These are phyloP conservation scores for Geopemphigus sp. DNA, from an alignment of 1,140 invertebrate genomes.

Conservation along the genomic window DNA sequence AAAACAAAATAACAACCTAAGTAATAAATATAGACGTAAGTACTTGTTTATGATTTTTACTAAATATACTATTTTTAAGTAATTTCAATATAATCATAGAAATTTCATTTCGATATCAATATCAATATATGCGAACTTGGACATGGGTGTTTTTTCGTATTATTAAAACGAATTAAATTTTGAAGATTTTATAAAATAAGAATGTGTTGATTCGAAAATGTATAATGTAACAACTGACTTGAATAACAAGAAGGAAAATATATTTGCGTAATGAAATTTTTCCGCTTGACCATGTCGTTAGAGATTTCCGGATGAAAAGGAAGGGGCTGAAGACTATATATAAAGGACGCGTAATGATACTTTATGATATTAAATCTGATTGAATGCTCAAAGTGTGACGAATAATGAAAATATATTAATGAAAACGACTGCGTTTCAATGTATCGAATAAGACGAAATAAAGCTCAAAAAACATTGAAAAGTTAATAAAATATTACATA, in stretches of 20 bases:
- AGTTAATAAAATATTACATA: background rate
- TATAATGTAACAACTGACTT: background rate
- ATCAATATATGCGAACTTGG: no score
- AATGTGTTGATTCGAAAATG: background rate
- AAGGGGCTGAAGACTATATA: background rate
- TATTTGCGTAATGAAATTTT: constrained; percentile 29
- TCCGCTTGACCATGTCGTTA: constrained; percentile 29
- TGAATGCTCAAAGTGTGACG: constrained; percentile 14
- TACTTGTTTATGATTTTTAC: no score
- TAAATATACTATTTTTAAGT: no score
- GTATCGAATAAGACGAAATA: background rate
- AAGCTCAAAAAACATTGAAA: background rate
- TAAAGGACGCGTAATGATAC: background rate
- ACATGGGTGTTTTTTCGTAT: no score
- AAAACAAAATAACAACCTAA: no score
- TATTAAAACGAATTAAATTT: no score
- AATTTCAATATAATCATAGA: no score
- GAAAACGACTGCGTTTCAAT: background rate
- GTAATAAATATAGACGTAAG: no score
- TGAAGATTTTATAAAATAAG: background rate
- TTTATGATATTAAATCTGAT: constrained; percentile 35
- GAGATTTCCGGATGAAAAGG: constrained; percentile 22
- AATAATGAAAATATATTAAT: constrained; percentile 27
- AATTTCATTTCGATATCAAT: no score
- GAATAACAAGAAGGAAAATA: background rate